phyloP scores from a whole-genome alignment of 1,140 invertebrate species.

The Anastatus disparis region DNA sequence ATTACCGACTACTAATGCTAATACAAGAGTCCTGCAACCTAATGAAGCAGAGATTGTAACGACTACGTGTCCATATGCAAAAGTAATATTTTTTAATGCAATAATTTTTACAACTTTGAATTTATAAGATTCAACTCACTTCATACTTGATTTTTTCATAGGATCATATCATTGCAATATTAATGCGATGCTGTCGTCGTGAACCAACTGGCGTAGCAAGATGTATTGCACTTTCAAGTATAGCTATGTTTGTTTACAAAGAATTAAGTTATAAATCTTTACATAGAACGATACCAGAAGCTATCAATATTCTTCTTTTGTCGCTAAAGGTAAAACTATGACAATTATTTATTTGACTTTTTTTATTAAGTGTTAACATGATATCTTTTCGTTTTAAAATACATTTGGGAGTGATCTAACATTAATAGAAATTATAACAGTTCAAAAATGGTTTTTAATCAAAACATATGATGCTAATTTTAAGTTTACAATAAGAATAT shows the following conservation, averaged over 20 bases:
- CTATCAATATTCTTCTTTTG: conserved; percentile 86
- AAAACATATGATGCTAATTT: too few relatives aligned
- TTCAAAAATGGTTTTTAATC: background rate
- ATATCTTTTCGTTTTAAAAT: too few relatives aligned
- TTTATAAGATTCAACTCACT: too few relatives aligned
- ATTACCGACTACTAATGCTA: conserved; percentile 80
- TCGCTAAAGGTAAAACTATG: conserved; percentile 75
- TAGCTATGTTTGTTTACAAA: conserved; percentile 87
- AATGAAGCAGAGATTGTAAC: conserved; percentile 75
- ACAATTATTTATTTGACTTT: background rate
- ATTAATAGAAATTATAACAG: too few relatives aligned
- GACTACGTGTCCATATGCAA: conserved; percentile 81
- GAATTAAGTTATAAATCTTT: conserved; percentile 74
- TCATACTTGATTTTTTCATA: conserved; percentile 66
- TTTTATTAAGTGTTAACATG: background rate
- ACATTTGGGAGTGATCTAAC: too few relatives aligned
- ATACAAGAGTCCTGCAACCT: conserved; percentile 85
- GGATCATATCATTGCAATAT: conserved; percentile 89
- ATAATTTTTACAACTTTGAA: background rate
- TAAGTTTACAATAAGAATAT: too few relatives aligned
- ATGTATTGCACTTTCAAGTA: conserved; percentile 87
- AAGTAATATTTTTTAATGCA: conserved; percentile 71
- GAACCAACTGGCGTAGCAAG: conserved; percentile 90
- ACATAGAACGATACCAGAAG: conserved; percentile 82
- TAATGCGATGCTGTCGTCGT: conserved; percentile 85